A percentile compares a stretch with the other conserved stretches of the same genome.
These are phyloP conservation scores for Chondrosia reniformis DNA, from an alignment of 37 sponge, comb jelly and placozoan genomes.

Conservation along the genomic window DNA sequence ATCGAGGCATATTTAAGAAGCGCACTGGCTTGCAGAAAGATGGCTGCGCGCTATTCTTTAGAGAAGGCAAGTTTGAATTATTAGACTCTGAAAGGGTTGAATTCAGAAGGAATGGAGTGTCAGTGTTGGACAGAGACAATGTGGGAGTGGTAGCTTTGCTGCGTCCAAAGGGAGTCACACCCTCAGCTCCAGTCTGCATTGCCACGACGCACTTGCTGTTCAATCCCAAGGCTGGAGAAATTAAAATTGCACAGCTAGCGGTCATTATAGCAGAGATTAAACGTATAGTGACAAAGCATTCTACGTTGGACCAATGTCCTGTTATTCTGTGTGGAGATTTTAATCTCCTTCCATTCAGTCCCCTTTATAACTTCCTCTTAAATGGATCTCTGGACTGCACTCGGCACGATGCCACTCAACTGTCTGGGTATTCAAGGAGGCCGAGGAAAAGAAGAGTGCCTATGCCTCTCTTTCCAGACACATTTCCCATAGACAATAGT, in stretches of 20 bases:
- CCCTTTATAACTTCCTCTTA: slow-evolving; percentile 63
- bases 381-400: slow-evolving; percentile 67
- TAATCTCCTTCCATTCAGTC: slow-evolving; percentile 73
- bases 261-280: slow-evolving; percentile 75
- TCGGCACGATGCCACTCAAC: slow-evolving; percentile 35
- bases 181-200: slow-evolving; percentile 55
- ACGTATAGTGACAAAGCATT: slow-evolving; percentile 22
- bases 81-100: slow-evolving; percentile 38
- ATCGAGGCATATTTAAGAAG: slow-evolving; percentile 62
- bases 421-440: slow-evolving; percentile 54
- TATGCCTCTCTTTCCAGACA: slow-evolving; percentile 53
- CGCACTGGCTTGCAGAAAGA: slow-evolving; percentile 72
- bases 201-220: slow-evolving; percentile 95
- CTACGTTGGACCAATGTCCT: slow-evolving; percentile 25
- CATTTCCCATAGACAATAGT: slow-evolving; percentile 38
- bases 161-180: background rate
- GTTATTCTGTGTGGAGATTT: slow-evolving; percentile 84
- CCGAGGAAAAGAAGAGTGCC: slow-evolving; percentile 28
- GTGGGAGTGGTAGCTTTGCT: slow-evolving; percentile 67
- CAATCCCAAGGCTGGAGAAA: slow-evolving; percentile 95
- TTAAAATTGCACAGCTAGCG: slow-evolving; percentile 90
- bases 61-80: slow-evolving; percentile 30
- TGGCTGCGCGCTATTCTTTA: slow-evolving; percentile 89
- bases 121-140: slow-evolving; percentile 79
- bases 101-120: slow-evolving; percentile 35